phyloP scores from a whole-genome alignment of 2,113 vertebrate genomes.

The Poeciliopsis prolifica region DNA sequence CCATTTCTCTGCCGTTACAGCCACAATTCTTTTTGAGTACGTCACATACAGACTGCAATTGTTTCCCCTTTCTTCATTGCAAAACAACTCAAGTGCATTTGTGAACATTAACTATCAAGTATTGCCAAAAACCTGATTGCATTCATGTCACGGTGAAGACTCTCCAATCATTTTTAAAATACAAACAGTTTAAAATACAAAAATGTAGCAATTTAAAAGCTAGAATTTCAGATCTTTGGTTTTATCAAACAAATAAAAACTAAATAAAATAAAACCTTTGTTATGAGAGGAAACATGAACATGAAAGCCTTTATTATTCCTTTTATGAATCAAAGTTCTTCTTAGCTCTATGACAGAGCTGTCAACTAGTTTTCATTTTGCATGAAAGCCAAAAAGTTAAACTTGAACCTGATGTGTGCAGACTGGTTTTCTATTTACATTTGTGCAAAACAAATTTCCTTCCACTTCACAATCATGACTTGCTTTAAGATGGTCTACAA shows the following conservation, averaged over 20 bases:
- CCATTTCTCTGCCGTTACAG: background rate
- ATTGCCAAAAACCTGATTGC: background rate
- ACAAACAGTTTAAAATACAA: no score
- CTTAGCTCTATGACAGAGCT: background rate
- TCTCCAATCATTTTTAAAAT: background rate
- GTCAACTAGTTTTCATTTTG: background rate
- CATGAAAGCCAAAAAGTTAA: background rate
- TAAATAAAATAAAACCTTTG: no score
- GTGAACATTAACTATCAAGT: background rate
- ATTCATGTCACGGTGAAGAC: background rate
- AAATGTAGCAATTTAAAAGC: no score
- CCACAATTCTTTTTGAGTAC: background rate
- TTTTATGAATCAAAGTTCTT: background rate
- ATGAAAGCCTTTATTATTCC: background rate
- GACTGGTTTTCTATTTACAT: background rate
- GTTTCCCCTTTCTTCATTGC: background rate
- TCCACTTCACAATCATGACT: background rate
- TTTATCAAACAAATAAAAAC: background rate
- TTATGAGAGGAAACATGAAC: background rate
- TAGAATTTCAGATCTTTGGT: no score
- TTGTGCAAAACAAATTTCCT: background rate
- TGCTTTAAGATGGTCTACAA: constrained; percentile 6
- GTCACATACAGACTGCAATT: background rate
- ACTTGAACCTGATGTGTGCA: background rate
- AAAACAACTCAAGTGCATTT: background rate